These are phyloP conservation scores for Salvelinus fontinalis DNA, from an alignment of 2,113 vertebrate species.

Conservation along the genomic window DNA sequence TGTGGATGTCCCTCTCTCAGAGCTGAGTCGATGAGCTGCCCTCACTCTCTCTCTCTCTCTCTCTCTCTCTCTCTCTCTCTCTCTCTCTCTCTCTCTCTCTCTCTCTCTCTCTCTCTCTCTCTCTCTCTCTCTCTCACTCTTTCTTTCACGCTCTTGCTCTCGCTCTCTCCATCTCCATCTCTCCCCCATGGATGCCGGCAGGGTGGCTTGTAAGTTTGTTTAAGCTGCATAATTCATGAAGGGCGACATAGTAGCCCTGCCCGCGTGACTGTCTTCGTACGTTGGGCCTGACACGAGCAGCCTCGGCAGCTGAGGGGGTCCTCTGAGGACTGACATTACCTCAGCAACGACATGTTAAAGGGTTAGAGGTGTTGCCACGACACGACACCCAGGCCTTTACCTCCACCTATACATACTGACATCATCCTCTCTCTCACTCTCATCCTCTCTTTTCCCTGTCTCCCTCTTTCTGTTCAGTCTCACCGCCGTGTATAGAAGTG, in stretches of 20 bases:
- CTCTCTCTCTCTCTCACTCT: not conserved
- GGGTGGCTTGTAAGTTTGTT: conserved; percentile 81
- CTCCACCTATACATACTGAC: not conserved
- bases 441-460: not conserved
- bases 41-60: not conserved
- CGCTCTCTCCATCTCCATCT: not conserved
- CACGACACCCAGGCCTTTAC: not conserved
- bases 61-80: too few species aligned
- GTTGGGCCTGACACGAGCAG: conserved; percentile 56
- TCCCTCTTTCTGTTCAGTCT: not conserved
- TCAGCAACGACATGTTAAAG: not conserved
- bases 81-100: too few species aligned
- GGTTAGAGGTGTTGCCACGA: conserved; percentile 10
- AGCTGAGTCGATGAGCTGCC: not conserved
- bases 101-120: too few species aligned
- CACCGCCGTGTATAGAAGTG: too few species aligned
- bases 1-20: not conserved
- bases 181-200: conserved; percentile 61
- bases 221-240: conserved; percentile 88
- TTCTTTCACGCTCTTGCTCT: not conserved
- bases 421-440: not conserved
- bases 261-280: conserved; percentile 70
- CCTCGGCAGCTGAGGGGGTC: conserved; percentile 48
- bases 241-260: conserved; percentile 69
- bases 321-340: not conserved